Evolutionary conservation across 2,888 invertebrate species (phyloP).

Genomic region (Theodoxus fluviatilis): DNA sequence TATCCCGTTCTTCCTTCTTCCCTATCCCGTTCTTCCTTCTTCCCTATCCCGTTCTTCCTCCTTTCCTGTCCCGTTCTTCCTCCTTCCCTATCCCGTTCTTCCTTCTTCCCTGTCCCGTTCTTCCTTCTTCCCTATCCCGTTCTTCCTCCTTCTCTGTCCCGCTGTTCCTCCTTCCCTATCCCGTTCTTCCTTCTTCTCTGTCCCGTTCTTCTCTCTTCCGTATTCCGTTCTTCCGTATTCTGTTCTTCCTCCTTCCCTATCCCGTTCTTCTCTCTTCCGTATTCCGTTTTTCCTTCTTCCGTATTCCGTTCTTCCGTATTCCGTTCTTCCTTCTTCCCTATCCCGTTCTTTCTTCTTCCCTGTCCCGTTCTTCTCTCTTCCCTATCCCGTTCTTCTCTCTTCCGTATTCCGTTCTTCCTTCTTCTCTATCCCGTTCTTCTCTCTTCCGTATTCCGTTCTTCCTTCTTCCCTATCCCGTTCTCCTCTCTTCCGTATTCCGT

Average conservation of each 20-base stretch:
- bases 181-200: no score
- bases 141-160: no score
- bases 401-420: not conserved
- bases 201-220: no score
- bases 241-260: no score
- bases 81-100: not conserved
- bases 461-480: not conserved
- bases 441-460: not conserved
- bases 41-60: no score
- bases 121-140: not conserved
- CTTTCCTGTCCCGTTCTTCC: no score
- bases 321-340: not conserved
- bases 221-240: no score
- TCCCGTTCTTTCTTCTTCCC: not conserved
- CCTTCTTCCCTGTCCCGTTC: not conserved
- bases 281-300: not conserved
- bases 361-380: not conserved
- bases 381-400: not conserved
- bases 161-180: no score
- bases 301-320: not conserved
- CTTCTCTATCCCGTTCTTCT: not conserved
- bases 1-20: no score
- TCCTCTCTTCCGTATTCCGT: not conserved
- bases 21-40: no score
- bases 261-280: not conserved